These are phyloP conservation scores for Drosophila punjabiensis DNA, from an alignment of 1,140 invertebrate genomes.

Conservation along the genomic window DNA sequence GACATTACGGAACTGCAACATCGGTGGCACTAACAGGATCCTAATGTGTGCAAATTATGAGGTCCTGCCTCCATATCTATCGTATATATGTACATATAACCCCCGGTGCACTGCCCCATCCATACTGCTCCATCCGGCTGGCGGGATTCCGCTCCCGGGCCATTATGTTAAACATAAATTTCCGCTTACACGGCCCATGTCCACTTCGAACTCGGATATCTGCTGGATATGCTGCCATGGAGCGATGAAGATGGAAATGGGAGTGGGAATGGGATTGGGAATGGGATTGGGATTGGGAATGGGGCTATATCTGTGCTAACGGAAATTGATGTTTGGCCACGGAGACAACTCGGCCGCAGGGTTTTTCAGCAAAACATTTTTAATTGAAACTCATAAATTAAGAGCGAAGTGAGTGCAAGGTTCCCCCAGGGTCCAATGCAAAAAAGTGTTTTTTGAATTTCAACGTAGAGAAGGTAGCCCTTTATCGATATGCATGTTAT, in stretches of 20 bases:
- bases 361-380: constrained; percentile 60
- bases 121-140: not conserved
- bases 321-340: constrained; percentile 52
- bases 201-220: constrained; percentile 14
- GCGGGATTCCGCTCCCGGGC: constrained; percentile 22
- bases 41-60: constrained; percentile 76
- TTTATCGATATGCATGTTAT: not conserved
- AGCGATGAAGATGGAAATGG: no score
- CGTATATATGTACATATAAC: not conserved
- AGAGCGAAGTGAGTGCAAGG: not conserved
- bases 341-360: constrained; percentile 13
- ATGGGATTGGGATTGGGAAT: not conserved
- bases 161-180: constrained; percentile 82
- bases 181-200: constrained; percentile 51
- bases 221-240: not conserved
- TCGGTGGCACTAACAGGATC: constrained; percentile 62
- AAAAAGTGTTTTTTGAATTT: constrained; percentile 57
- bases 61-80: not conserved
- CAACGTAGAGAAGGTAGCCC: not conserved
- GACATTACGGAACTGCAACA: constrained; percentile 70
- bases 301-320: constrained; percentile 14
- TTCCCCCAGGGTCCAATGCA: not conserved
- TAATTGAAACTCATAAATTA: constrained; percentile 83
- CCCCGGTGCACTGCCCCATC: not conserved
- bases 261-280: not conserved